Evolutionary conservation across 2,113 vertebrate genomes (phyloP).

Genomic region (Montifringilla adamsi): DNA sequence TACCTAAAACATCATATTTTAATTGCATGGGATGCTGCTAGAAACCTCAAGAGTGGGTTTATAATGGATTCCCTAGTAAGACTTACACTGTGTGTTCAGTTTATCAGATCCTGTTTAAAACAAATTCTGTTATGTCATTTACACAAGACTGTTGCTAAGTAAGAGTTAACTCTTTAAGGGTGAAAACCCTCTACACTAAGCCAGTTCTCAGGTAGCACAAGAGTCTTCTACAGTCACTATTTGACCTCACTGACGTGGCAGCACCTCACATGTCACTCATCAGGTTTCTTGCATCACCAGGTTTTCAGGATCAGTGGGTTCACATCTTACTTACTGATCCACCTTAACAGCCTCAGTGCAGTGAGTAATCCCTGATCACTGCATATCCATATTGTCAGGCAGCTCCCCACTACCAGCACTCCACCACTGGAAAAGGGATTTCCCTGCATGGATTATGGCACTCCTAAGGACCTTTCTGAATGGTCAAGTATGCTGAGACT

Average conservation of each 20-base stretch:
- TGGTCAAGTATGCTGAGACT: background rate
- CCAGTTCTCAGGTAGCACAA: background rate
- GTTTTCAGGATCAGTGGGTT: background rate
- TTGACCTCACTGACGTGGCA: background rate
- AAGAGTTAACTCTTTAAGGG: background rate
- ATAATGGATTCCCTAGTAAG: background rate
- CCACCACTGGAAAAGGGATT: background rate
- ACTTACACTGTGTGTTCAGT: background rate
- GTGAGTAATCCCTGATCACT: background rate
- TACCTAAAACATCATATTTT: background rate
- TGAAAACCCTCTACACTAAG: background rate
- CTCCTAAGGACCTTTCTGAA: background rate
- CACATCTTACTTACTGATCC: background rate
- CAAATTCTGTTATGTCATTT: background rate
- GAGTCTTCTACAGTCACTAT: background rate
- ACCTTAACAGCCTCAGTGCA: background rate
- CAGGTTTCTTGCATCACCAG: background rate
- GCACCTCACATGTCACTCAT: background rate
- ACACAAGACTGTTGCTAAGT: background rate
- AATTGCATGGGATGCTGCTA: background rate
- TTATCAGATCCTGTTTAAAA: background rate
- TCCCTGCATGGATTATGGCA: background rate
- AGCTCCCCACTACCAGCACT: background rate
- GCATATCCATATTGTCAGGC: accelerated
- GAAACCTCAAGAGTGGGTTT: background rate